A percentile compares a stretch with the other conserved stretches of the same genome.
Evolutionary conservation across 2,113 vertebrate species (phyloP).

Genomic region (Oreotrochilus melanogaster): DNA sequence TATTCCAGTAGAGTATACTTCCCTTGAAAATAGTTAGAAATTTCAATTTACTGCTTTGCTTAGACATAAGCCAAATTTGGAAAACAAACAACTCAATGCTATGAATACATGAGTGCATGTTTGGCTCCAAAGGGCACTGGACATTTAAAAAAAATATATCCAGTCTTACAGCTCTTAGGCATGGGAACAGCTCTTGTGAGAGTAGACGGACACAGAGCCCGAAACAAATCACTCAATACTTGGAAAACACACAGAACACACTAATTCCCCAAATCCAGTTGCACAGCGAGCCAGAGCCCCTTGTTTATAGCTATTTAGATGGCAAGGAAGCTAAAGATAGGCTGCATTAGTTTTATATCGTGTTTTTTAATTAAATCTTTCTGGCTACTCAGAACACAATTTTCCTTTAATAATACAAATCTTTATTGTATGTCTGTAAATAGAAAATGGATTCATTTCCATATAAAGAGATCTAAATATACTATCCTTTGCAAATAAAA

Average conservation of each 20-base stretch:
- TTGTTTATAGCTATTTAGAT: slow-evolving; percentile 1
- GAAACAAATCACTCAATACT: not conserved
- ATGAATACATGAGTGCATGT: not conserved
- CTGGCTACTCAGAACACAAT: slow-evolving; percentile 27
- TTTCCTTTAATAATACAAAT: not conserved
- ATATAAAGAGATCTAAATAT: slow-evolving; percentile 28
- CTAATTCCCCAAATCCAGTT: not conserved
- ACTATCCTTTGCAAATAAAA: not conserved
- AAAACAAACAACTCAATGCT: not conserved
- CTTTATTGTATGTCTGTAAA: slow-evolving; percentile 16
- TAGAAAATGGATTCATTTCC: slow-evolving; percentile 29
- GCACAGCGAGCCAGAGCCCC: not conserved
- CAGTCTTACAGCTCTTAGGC: not conserved
- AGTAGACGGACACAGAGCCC: not conserved
- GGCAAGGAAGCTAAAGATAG: not conserved
- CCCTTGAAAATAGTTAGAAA: not conserved
- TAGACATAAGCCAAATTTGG: not conserved
- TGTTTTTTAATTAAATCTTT: slow-evolving; percentile 55
- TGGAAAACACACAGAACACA: not conserved
- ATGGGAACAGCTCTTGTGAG: not conserved
- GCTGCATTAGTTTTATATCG: slow-evolving; percentile 6
- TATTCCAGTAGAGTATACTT: not conserved
- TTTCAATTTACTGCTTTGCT: not conserved
- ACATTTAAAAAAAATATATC: not conserved
- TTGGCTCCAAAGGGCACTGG: not conserved